Evolutionary conservation across 2,113 vertebrate genomes (phyloP).

Genomic region (Prionailurus viverrinus): DNA sequence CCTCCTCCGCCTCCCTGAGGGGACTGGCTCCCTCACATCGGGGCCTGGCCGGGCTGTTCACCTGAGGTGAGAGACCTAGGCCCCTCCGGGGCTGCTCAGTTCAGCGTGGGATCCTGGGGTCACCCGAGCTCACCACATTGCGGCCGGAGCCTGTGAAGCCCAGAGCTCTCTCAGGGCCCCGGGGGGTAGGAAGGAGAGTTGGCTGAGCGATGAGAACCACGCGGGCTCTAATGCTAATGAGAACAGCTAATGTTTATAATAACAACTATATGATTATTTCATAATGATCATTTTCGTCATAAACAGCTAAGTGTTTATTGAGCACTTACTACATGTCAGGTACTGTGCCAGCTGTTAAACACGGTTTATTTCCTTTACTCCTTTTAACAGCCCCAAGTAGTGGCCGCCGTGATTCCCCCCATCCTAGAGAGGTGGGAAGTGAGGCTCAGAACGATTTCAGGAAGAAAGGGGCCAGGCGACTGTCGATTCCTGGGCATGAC

Average conservation of each 20-base stretch:
- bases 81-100: not conserved
- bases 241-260: not conserved
- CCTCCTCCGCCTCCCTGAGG: not conserved
- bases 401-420: not conserved
- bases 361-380: not conserved
- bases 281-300: not conserved
- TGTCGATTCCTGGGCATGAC: not conserved
- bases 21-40: rapidly evolving
- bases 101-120: not conserved
- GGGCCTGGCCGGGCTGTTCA: not conserved
- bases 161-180: not conserved
- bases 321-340: not conserved
- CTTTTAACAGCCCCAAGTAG: not conserved
- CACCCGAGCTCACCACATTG: not conserved
- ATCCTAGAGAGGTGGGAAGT: not conserved
- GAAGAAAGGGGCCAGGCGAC: not conserved
- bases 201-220: not conserved
- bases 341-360: not conserved
- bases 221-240: not conserved
- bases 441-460: not conserved
- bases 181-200: not conserved
- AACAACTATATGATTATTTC: not conserved
- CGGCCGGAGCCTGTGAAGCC: not conserved
- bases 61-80: not conserved
- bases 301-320: conserved; percentile 9